phyloP scores from a whole-genome alignment of 2,797 vertebrate species.

The Atherinosoma microstoma region DNA sequence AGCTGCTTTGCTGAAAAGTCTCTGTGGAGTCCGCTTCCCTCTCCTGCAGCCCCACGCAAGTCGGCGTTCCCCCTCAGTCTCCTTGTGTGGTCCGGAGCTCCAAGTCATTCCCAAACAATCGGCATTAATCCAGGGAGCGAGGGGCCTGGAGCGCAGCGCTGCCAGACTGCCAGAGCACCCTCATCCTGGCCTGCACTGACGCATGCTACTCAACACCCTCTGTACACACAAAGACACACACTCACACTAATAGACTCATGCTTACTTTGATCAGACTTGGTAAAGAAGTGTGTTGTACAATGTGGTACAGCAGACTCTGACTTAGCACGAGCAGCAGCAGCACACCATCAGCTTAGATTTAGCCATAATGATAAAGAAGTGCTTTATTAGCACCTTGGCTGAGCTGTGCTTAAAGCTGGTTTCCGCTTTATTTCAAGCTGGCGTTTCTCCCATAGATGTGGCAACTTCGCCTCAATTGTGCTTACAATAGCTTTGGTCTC shows the following conservation, averaged over 20 bases:
- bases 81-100: constrained; percentile 83
- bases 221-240: constrained; percentile 37
- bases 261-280: constrained; percentile 46
- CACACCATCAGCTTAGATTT: constrained; percentile 4
- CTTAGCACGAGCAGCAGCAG: constrained; percentile 11
- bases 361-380: not conserved
- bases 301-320: constrained; percentile 22
- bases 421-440: constrained; percentile 1
- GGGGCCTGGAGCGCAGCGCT: constrained; percentile 71
- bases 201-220: constrained; percentile 55
- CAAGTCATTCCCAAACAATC: constrained; percentile 84
- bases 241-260: constrained; percentile 28
- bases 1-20: constrained; percentile 42
- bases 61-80: constrained; percentile 64
- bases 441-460: not conserved
- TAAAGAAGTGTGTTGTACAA: constrained; percentile 14
- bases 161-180: constrained; percentile 72
- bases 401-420: not conserved
- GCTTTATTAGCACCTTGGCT: not conserved
- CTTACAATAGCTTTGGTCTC: not conserved
- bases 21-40: constrained; percentile 48
- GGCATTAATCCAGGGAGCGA: constrained; percentile 80
- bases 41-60: constrained; percentile 51
- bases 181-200: constrained; percentile 59
- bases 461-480: not conserved